A percentile compares a stretch with the other conserved stretches of the same genome.
phyloP scores from a whole-genome alignment of 2,888 invertebrate genomes.

The Cephus spinipes region DNA sequence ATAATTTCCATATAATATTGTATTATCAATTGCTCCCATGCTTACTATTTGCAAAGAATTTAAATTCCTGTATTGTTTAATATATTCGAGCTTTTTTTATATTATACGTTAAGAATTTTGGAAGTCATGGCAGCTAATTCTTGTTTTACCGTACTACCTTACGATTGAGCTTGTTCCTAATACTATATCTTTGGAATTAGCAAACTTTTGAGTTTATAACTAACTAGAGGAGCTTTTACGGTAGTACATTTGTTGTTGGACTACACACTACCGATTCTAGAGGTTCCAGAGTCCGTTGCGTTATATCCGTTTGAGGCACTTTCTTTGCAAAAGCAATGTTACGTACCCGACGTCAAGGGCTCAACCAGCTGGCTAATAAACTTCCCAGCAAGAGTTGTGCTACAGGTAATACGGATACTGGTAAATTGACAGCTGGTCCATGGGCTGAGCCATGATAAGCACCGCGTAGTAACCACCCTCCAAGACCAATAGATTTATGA shows the following conservation, averaged over 20 bases:
- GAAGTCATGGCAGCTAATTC: background rate
- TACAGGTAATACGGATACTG: conserved; percentile 58
- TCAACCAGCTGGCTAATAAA: conserved; percentile 57
- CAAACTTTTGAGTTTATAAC: background rate
- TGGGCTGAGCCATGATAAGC: conserved; percentile 60
- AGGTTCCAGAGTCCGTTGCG: background rate
- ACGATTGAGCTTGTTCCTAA: background rate
- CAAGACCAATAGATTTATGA: conserved; percentile 60
- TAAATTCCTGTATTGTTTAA: background rate
- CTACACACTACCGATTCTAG: background rate
- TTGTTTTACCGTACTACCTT: background rate
- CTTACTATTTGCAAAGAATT: background rate
- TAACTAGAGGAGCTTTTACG: background rate
- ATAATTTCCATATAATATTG: background rate
- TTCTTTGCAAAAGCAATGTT: conserved; percentile 14
- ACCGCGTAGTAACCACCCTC: conserved; percentile 60
- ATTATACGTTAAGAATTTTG: background rate
- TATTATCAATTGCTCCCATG: background rate
- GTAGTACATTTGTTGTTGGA: background rate
- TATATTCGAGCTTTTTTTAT: background rate
- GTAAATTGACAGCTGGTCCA: conserved; percentile 58
- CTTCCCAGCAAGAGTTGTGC: conserved; percentile 61
- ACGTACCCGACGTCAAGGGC: conserved; percentile 39
- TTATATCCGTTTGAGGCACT: background rate
- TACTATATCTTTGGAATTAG: background rate